Base-by-base conservation (phyloP, 2,797 vertebrate genomes). In the Linurgus olivaceus region DNA sequence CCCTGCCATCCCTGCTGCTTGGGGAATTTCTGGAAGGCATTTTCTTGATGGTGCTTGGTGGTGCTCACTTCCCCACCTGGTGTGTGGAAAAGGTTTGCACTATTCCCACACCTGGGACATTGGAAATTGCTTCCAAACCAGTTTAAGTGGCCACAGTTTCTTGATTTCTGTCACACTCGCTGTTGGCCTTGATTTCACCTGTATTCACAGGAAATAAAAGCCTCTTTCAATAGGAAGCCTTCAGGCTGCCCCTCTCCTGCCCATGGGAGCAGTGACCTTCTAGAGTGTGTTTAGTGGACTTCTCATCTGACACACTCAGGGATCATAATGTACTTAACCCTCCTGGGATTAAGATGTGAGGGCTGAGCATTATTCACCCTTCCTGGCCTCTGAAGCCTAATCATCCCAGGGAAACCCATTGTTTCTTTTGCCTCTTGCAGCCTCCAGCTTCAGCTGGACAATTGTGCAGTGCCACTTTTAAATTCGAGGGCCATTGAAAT, bases 401-500 rank as follows among this genome's bases (percentile, higher is more conserved):
- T 81, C 68, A 52, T 38, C 44, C 21, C 14, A 25, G 4, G 8
- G 17, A 57, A 87, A 90, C 77, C 40, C 47, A 50, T 13, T 61
- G 54, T 52, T 82, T 33, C 54, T 76, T 65, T 73, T 68, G 9
- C 63, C 63, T 80, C 67, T 68, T 89, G 19, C 13, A 77, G 48
- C 67, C 35, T 74, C 57, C 13, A 68, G 23, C 40, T 59, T 40
- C 61, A 91, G 42, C 35, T 37, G 71, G 72, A 61, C 50, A 42
- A 28, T 55, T 71, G 28, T 76, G 79, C 59, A 40, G 45, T 70
- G 35, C 47, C 55, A 58, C 66, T 91, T 84, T 23, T 51, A 94
- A 91, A 73, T 85, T 76, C 15, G 5, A 70, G 47, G 55, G 38
- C 67, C 47, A 31, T 38, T 94, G 85, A 90, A 92, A 94, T 92